A percentile compares a stretch with the other conserved stretches of the same genome.
Conservation (phyloP, 2,888 invertebrate genomes). For the Caradrina clavipalpis region DNA sequence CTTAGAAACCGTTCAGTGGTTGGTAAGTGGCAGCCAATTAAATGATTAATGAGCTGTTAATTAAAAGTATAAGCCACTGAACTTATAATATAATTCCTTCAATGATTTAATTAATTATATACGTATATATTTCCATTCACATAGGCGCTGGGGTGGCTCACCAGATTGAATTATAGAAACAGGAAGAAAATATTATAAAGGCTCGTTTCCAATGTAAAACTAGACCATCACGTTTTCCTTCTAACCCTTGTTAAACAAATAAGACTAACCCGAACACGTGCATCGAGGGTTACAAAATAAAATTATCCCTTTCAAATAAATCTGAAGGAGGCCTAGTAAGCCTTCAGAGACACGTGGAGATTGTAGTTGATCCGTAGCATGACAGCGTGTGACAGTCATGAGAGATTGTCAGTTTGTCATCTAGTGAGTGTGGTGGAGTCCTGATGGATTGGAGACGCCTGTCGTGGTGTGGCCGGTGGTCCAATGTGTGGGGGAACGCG, state of each 20-base stretch:
- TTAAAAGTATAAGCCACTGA: neutral
- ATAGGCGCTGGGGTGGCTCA: no score
- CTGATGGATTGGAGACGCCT: slow-evolving; percentile 62
- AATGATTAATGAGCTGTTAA: neutral
- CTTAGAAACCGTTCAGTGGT: neutral
- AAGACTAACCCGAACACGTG: neutral
- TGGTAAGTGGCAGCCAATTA: neutral
- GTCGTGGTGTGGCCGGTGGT: slow-evolving; percentile 18
- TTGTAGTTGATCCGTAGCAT: slow-evolving; percentile 20
- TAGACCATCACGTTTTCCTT: no score
- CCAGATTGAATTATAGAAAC: no score
- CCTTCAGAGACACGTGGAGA: neutral
- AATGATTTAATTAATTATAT: neutral
- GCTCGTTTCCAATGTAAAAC: no score
- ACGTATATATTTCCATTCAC: slow-evolving; percentile 2
- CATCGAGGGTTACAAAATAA: neutral
- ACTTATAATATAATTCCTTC: neutral
- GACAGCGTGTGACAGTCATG: slow-evolving; percentile 28
- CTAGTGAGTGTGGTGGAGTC: slow-evolving; percentile 38
- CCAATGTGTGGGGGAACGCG: slow-evolving; percentile 12
- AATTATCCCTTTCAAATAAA: neutral
- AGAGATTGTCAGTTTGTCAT: slow-evolving; percentile 52
- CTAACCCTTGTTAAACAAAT: neutral
- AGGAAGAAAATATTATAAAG: no score
- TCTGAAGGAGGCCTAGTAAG: slow-evolving; percentile 3